Evolutionary conservation across 2,113 vertebrate genomes (phyloP).

Genomic region (Muntiacus muntjak): DNA sequence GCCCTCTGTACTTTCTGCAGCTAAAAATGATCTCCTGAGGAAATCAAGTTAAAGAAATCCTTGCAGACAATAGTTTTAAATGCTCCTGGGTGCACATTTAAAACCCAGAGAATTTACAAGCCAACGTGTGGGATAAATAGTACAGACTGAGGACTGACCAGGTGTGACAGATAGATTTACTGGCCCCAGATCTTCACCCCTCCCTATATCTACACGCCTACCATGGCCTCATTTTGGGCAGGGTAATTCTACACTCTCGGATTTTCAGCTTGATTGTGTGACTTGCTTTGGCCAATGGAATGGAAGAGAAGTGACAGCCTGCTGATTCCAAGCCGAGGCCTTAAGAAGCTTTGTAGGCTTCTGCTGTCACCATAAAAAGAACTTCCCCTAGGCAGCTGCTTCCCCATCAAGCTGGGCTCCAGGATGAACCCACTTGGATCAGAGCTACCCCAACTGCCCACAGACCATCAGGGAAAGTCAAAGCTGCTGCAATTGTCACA

Average conservation of each 20-base stretch:
- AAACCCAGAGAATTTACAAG: not conserved
- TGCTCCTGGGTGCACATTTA: not conserved
- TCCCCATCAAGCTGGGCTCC: not conserved
- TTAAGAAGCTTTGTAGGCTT: not conserved
- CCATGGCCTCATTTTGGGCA: not conserved
- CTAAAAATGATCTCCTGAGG: not conserved
- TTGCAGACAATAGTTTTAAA: not conserved
- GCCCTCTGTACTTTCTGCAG: not conserved
- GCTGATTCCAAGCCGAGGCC: not conserved
- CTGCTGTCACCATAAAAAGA: not conserved
- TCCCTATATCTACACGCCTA: not conserved
- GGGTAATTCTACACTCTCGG: not conserved
- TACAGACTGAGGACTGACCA: fast-evolving
- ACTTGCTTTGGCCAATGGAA: not conserved
- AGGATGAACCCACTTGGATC: fast-evolving
- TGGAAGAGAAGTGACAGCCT: not conserved
- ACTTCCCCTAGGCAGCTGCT: not conserved
- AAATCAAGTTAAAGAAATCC: not conserved
- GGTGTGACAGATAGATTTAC: not conserved
- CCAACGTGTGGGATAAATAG: fast-evolving
- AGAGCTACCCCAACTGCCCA: fast-evolving
- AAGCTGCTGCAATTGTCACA: not conserved
- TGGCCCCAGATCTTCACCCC: not conserved
- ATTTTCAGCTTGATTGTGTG: not conserved
- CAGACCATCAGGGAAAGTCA: not conserved